Base-by-base conservation (phyloP, 1,140 invertebrate genomes). In the Ceratina australensis region DNA sequence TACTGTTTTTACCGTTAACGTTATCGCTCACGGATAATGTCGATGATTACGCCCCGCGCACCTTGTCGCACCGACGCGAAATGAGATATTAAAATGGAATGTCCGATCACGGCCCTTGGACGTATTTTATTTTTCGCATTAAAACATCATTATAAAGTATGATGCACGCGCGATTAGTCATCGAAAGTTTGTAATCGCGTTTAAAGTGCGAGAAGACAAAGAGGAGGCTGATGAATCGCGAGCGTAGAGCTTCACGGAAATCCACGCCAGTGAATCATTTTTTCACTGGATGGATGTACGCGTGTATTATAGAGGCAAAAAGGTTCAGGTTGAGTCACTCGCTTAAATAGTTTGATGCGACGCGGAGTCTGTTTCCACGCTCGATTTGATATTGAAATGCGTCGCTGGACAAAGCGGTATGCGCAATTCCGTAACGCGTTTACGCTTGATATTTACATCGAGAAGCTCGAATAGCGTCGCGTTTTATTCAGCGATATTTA, bases 211-310 rank as follows among this genome's bases (percentile, higher is more conserved):
- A 15, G 0, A 47, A 73, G 24, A 24, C 24, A 28, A 28, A 13
- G 3, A 16, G 33, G 5, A 72, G 15, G 3, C 24, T 28, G 12
- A 60, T 57, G 67, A 65, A n/a, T 66, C 22, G 52, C 2, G 15
- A 2, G 22, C 22, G 50, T 56, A 28, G 15, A 57, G 24, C 0
- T 63, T 77, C 69, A 71, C 42, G 60, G 68, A 72, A 78, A 28
- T 26, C 26, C 59, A 18, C 15, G n/a, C 10, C 13, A 69, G 56
- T 84, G 80, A 84, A 47, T 82, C 77, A 82, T 80, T 72, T 82
- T 72, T 82, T 84, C 50, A 20, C 47, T 49, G n/a, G 49, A 42
- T 20, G 22, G n/a, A 13, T 22, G 20, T 65, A 50, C 15, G 22
- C 52, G 16, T 78, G 28, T 20, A 28, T 42, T 28, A 47, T 42